Base-by-base conservation (phyloP, 2,113 vertebrate genomes). In the Aegypius monachus region DNA sequence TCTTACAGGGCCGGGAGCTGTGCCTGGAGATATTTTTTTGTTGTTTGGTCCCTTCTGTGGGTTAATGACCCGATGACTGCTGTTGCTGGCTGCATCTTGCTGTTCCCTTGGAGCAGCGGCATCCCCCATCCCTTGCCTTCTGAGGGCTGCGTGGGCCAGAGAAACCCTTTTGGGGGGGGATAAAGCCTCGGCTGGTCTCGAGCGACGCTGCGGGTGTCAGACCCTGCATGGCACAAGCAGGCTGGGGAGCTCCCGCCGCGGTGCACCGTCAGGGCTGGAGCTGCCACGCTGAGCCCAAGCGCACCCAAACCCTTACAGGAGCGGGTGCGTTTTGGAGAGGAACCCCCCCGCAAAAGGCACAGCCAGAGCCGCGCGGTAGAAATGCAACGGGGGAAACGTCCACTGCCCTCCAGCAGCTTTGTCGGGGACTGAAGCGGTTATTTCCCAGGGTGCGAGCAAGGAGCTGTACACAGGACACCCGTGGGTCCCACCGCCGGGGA, bases 281-380 rank as follows among this genome's bases (percentile, higher is more conserved):
- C 73, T 0, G 1, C 50, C 13, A 18, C 4, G 0, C 4, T 6
- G 8, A 7, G 42, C 72, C 53, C 71, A 66, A 43, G 27, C 4
- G 14, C 45, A 10, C 34, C 32, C 38, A 14, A 36, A 85, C 73
- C 52, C 31, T 47, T 31, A 22, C 2, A 0, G 26, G 25, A 4
- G 9, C 2, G 2, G 48, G 19, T 36, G 26, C 15, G 1, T 55
- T 48, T 75, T 36, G 47, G 72, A 50, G 62, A 75, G 16, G n/a
- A 13, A 10, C 6, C 2, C 10, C 6, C 6, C 10, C 19, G 7
- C 6, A 2, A 70, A 77, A 32, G 53, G 43, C 38, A 40, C n/a
- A 9, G 27, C 13, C 20, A 18, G 68, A 87, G 68, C 68, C 13
- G 2, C 38, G 25, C 20, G 8, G 14, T 80, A 45, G 52, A 86